phyloP scores from a whole-genome alignment of 2,888 invertebrate genomes.

The Lochmaea crataegi region DNA sequence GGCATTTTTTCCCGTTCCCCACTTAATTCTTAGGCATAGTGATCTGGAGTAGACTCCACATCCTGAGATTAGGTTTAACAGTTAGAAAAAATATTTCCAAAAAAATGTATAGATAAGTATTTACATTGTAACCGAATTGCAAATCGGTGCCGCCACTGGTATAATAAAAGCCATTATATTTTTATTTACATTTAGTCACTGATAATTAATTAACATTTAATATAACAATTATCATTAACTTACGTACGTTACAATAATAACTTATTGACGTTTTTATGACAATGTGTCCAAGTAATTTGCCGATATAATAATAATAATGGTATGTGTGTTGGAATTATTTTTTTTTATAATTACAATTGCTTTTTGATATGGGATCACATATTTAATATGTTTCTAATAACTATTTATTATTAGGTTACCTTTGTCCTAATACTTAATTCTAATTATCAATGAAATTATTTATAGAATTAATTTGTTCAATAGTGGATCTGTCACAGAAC shows the following conservation, averaged over 20 bases:
- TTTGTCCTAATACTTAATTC: conserved; percentile 38
- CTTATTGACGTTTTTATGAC: conserved; percentile 46
- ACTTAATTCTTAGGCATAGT: no score
- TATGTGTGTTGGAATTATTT: conserved; percentile 38
- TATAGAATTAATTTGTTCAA: not conserved
- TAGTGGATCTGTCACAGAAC: not conserved
- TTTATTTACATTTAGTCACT: conserved; percentile 42
- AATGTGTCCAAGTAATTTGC: conserved; percentile 46
- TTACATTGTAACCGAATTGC: no score
- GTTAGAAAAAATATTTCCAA: no score
- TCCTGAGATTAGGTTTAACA: no score
- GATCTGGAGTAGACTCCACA: no score
- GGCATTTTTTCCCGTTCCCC: no score
- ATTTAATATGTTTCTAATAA: conserved; percentile 40
- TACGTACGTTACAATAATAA: conserved; percentile 48
- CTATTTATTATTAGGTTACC: conserved; percentile 41
- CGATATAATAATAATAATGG: conserved; percentile 43
- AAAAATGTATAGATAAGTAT: not conserved
- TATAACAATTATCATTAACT: conserved; percentile 46
- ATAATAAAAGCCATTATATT: conserved; percentile 2
- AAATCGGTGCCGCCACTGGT: not conserved
- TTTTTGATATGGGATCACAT: conserved; percentile 45
- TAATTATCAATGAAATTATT: conserved; percentile 9
- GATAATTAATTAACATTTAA: conserved; percentile 45
- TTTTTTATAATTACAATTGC: conserved; percentile 41